These are phyloP conservation scores for Cyrtonyx montezumae DNA, from an alignment of 2,113 vertebrate genomes.

Conservation along the genomic window DNA sequence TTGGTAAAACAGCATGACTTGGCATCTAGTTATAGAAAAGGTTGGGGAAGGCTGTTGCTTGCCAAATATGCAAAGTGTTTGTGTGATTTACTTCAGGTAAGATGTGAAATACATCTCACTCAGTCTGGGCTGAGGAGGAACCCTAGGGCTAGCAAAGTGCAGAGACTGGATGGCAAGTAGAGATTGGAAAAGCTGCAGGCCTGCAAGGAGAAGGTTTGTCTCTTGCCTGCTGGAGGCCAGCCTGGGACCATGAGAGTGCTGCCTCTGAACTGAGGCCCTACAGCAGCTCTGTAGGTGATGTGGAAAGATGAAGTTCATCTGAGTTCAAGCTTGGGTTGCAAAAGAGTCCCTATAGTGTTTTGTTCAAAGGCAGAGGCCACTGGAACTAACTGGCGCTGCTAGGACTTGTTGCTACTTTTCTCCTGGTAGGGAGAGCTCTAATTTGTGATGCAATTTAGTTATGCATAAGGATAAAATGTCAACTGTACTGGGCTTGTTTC, in stretches of 20 bases:
- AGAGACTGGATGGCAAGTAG: neutral
- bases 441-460: neutral
- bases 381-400: neutral
- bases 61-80: conserved; percentile 45
- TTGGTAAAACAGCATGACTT: conserved; percentile 53
- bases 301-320: neutral
- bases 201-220: neutral
- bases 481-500: neutral
- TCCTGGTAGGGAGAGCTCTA: neutral
- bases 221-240: neutral
- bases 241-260: neutral
- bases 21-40: conserved; percentile 10
- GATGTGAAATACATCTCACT: conserved; percentile 23
- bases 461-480: neutral
- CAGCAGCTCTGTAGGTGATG: neutral
- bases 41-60: neutral
- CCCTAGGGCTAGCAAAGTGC: neutral
- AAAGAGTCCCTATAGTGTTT: neutral
- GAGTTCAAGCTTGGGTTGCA: neutral
- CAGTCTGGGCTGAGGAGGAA: neutral
- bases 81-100: conserved; percentile 42
- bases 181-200: neutral
- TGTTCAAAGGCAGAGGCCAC: neutral
- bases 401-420: neutral
- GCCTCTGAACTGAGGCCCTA: neutral